Percentiles rank a stretch among this genome's conserved stretches.
Conservation (phyloP, 2,797 vertebrate genomes). For the Micrastur ruficollis region DNA sequence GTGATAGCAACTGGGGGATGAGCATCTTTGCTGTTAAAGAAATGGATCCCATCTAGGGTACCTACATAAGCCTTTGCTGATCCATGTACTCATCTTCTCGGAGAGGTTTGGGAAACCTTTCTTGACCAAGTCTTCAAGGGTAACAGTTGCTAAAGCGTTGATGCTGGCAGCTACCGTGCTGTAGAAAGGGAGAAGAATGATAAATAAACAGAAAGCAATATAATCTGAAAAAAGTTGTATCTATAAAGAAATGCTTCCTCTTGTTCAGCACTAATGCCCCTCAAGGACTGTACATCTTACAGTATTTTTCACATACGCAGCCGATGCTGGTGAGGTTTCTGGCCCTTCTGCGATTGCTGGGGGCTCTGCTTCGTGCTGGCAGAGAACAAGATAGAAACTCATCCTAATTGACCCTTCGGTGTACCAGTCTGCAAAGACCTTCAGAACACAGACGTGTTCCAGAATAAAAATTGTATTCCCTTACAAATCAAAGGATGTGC, state of each 20-base stretch:
- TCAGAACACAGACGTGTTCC: background rate
- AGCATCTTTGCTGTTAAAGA: background rate
- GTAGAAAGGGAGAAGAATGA: background rate
- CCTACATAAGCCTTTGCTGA: conserved; percentile 87
- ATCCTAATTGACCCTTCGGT: background rate
- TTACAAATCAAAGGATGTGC: background rate
- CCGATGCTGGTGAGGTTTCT: background rate
- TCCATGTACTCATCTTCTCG: conserved; percentile 77
- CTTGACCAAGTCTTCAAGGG: conserved; percentile 86
- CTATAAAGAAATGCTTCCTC: background rate
- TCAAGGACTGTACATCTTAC: background rate
- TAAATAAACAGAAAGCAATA: background rate
- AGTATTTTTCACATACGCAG: fast-evolving
- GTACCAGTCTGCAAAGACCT: background rate
- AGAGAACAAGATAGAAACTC: background rate
- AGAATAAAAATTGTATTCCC: background rate
- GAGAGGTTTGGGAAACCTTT: conserved; percentile 76
- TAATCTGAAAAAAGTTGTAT: background rate
- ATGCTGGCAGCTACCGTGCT: conserved; percentile 86
- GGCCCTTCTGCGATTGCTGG: background rate
- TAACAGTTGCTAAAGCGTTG: conserved; percentile 86
- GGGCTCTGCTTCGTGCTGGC: background rate
- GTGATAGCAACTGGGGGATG: background rate
- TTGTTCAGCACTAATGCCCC: background rate
- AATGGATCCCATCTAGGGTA: background rate